These are phyloP conservation scores for Eolophus roseicapilla DNA, from an alignment of 2,113 vertebrate species.

Conservation along the genomic window DNA sequence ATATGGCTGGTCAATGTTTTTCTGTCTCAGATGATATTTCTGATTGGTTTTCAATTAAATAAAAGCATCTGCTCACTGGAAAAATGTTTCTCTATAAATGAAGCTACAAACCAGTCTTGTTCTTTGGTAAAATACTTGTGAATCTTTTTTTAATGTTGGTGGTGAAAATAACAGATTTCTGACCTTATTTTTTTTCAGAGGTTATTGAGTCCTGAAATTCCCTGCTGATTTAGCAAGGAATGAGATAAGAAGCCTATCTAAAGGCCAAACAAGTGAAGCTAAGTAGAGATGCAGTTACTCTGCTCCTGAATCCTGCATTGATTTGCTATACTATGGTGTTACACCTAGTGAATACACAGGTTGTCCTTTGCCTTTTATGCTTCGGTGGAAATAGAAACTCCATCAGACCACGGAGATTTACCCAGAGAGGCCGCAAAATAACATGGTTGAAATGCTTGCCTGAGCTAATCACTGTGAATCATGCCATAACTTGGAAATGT, in stretches of 20 bases:
- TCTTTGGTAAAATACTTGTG: not conserved
- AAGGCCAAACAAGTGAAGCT: not conserved
- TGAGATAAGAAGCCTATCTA: not conserved
- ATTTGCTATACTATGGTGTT: not conserved
- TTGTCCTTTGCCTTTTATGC: not conserved
- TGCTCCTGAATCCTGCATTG: not conserved
- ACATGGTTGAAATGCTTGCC: not conserved
- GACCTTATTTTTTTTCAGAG: not conserved
- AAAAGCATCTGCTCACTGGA: constrained; percentile 51
- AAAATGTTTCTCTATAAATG: not conserved
- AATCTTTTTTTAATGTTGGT: not conserved
- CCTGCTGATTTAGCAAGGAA: not conserved
- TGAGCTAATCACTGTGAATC: not conserved
- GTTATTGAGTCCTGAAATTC: not conserved
- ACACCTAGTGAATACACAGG: not conserved
- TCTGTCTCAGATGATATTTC: constrained; percentile 39
- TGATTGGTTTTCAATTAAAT: constrained; percentile 57
- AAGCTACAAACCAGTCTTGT: not conserved
- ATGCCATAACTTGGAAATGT: not conserved
- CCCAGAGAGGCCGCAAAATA: accelerated
- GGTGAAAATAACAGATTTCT: not conserved
- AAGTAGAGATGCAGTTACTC: not conserved
- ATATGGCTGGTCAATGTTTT: constrained; percentile 37
- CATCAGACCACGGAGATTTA: not conserved
- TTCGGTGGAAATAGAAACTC: not conserved